A percentile compares a stretch with the other conserved stretches of the same genome.
Evolutionary conservation across 2,113 vertebrate genomes (phyloP).

Genomic region (Micronycteris hirsuta): DNA sequence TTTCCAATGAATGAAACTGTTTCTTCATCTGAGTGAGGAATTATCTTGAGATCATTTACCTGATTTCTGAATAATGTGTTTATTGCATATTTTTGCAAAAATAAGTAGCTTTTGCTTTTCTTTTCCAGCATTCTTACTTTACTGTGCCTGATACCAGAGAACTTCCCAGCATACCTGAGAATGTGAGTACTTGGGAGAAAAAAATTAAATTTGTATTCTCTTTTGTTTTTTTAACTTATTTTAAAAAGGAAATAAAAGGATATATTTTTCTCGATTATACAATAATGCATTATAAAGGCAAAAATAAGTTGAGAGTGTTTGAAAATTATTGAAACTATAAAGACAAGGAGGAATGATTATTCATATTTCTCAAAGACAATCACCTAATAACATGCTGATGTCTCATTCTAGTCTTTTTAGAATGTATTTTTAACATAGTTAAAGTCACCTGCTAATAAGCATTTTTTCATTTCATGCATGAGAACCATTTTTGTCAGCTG

Average conservation of each 20-base stretch:
- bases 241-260: neutral
- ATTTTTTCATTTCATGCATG: constrained; percentile 12
- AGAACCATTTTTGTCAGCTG: neutral
- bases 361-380: constrained; percentile 22
- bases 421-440: constrained; percentile 24
- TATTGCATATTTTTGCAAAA: constrained; percentile 38
- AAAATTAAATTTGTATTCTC: neutral
- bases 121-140: constrained; percentile 93
- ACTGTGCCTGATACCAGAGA: constrained; percentile 94
- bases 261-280: constrained; percentile 3
- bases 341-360: neutral
- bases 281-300: constrained; percentile 35
- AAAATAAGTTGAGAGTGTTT: neutral
- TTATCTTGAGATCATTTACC: neutral
- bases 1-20: constrained; percentile 9
- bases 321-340: neutral
- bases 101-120: constrained; percentile 58
- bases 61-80: constrained; percentile 1
- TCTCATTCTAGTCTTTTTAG: neutral
- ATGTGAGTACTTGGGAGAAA: constrained; percentile 86
- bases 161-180: constrained; percentile 97
- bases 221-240: neutral
- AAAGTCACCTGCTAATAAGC: neutral
- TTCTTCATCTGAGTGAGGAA: constrained; percentile 1
- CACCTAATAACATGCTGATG: neutral